Evolutionary conservation across 2,888 invertebrate species (phyloP).

Genomic region (Notocelia uddmanniana): DNA sequence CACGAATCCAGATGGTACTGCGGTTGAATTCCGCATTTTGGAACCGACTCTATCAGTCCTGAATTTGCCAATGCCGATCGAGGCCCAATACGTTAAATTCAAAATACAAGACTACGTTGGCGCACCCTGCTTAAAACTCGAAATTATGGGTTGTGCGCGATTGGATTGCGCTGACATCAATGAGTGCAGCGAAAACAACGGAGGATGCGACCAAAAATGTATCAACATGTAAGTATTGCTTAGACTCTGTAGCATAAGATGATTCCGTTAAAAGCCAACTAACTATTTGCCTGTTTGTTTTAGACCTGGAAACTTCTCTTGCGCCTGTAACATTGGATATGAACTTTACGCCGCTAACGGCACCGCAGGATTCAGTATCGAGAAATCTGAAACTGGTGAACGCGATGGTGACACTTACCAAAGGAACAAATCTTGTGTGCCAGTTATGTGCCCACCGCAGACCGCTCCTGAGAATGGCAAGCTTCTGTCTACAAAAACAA

Average conservation of each 20-base stretch:
- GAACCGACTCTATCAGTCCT: constrained; percentile 96
- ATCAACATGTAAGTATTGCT: constrained; percentile 88
- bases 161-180: constrained; percentile 95
- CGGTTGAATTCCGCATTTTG: constrained; percentile 95
- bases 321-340: constrained; percentile 96
- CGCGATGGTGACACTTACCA: constrained; percentile 95
- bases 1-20: constrained; percentile 96
- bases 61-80: constrained; percentile 95
- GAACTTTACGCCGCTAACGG: constrained; percentile 95
- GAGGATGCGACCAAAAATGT: constrained; percentile 97
- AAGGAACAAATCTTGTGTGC: constrained; percentile 97
- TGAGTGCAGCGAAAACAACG: constrained; percentile 94
- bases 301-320: constrained; percentile 94
- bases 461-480: constrained; percentile 94
- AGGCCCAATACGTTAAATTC: constrained; percentile 94
- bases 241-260: neutral
- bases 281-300: constrained; percentile 44
- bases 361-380: constrained; percentile 94
- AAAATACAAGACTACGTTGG: constrained; percentile 94
- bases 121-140: constrained; percentile 95
- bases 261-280: neutral
- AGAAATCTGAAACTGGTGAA: constrained; percentile 93
- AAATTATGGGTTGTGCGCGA: constrained; percentile 96
- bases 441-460: constrained; percentile 94
- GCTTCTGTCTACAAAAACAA: constrained; percentile 91